phyloP scores from a whole-genome alignment of 2,888 invertebrate species.

The Acanthosepion pharaonis region DNA sequence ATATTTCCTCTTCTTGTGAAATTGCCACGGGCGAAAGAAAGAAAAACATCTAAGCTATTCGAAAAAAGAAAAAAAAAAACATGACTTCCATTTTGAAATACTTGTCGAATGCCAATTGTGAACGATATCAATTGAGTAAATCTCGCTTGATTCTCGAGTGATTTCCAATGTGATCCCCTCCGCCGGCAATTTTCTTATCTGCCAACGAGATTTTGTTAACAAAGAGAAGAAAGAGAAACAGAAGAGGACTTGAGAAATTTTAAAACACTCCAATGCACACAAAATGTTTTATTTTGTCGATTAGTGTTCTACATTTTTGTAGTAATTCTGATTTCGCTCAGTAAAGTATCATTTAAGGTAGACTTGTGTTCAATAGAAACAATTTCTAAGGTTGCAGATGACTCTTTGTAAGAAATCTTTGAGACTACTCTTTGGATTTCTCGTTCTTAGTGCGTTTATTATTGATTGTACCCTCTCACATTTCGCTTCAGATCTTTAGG shows the following conservation, averaged over 20 bases:
- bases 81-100: background rate
- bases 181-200: background rate
- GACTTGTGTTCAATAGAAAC: background rate
- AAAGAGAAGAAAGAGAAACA: background rate
- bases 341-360: background rate
- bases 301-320: background rate
- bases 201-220: background rate
- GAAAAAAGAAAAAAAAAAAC: background rate
- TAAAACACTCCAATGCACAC: background rate
- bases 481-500: too few relatives aligned
- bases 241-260: background rate
- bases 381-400: background rate
- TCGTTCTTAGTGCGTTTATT: too few relatives aligned
- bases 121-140: background rate
- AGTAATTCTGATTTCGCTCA: background rate
- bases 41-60: background rate
- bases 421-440: too few relatives aligned
- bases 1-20: background rate
- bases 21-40: background rate
- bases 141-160: background rate
- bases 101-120: background rate
- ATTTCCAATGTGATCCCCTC: background rate
- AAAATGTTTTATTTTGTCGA: background rate
- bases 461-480: too few relatives aligned
- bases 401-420: background rate